Conservation (phyloP, 1,140 invertebrate species). For the Pectinophora gossypiella region DNA sequence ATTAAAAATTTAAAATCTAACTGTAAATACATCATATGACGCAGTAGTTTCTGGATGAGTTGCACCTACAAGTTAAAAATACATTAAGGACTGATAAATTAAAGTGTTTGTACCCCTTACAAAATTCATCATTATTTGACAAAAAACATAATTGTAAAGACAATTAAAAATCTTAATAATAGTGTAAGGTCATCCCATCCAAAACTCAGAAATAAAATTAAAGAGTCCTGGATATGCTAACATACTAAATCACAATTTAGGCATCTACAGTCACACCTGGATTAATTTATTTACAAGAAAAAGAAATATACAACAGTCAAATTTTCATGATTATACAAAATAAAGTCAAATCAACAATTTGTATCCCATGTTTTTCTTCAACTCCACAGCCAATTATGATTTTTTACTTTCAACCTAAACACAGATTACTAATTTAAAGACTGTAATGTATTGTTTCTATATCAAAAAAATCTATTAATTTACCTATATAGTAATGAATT, state of each 20-base stretch:
- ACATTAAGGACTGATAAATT: neutral
- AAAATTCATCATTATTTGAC: conserved; percentile 19
- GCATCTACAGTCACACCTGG: conserved; percentile 22
- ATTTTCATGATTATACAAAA: neutral
- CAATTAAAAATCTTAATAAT: conserved; percentile 20
- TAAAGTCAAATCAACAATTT: neutral
- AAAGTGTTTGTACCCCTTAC: no score
- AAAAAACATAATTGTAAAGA: conserved; percentile 19
- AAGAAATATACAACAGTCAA: conserved; percentile 15
- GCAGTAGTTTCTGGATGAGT: conserved; percentile 40
- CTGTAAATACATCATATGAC: conserved; percentile 51
- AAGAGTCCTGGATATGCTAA: conserved; percentile 40
- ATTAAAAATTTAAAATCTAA: conserved; percentile 43
- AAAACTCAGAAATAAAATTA: conserved; percentile 25
- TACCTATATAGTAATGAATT: no score
- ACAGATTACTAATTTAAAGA: no score
- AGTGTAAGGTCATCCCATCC: conserved; percentile 36
- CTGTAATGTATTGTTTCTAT: no score
- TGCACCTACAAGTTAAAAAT: conserved; percentile 24
- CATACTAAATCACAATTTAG: conserved; percentile 45
- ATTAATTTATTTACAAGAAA: conserved; percentile 48
- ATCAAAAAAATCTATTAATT: no score
- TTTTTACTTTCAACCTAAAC: no score
- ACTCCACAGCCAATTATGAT: conserved; percentile 47
- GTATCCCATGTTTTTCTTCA: no score